Evolutionary conservation across 2,113 vertebrate species (phyloP).

Genomic region (Anser brachyrhynchus): DNA sequence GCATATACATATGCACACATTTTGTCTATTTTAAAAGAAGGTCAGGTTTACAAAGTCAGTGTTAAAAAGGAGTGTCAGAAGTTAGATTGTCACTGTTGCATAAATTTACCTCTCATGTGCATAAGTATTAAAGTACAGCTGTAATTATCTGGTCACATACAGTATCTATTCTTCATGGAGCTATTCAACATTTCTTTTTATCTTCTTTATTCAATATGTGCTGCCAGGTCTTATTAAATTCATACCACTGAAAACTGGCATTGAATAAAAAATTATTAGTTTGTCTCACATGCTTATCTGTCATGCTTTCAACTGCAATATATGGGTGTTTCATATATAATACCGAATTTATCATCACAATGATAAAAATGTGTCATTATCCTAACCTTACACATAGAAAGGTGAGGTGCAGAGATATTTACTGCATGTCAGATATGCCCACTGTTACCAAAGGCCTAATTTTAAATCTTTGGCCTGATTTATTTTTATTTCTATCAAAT

Average conservation of each 20-base stretch:
- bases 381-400: not conserved
- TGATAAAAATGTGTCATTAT: conserved; percentile 18
- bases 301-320: not conserved
- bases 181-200: conserved; percentile 42
- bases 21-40: not conserved
- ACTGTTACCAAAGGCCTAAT: not conserved
- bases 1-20: not conserved
- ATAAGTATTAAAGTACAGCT: conserved; percentile 1
- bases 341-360: conserved; percentile 31
- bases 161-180: conserved; percentile 8
- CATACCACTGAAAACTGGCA: conserved; percentile 25
- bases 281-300: conserved; percentile 44
- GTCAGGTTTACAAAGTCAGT: not conserved
- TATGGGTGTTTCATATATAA: conserved; percentile 22
- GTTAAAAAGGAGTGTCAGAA: not conserved
- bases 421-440: not conserved
- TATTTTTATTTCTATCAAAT: conserved; percentile 5
- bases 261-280: conserved; percentile 52
- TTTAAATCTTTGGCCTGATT: not conserved
- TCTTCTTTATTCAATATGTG: conserved; percentile 26
- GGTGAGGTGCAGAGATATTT: not conserved
- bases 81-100: not conserved
- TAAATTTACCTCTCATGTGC: conserved; percentile 6
- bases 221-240: conserved; percentile 44
- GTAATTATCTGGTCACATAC: conserved; percentile 34